Percentiles rank a stretch among this genome's conserved stretches.
Conservation (phyloP, 2,888 invertebrate species). For the Podotricha telesiphe region DNA sequence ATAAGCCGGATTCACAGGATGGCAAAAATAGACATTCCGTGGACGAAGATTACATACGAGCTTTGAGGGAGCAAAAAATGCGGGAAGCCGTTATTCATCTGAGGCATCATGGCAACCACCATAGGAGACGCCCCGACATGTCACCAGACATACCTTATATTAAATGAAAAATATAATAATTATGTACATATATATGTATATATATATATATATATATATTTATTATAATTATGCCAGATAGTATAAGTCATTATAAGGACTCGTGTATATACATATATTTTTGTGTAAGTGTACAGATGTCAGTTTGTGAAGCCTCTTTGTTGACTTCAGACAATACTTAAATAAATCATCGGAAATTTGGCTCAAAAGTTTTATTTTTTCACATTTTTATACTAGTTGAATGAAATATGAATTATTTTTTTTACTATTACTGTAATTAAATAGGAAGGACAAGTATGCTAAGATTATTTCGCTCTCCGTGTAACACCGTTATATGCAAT, state of each 20-base stretch:
- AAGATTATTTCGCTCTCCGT: no score
- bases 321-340: conserved; percentile 69
- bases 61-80: conserved; percentile 74
- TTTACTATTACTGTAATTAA: no score
- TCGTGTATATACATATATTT: conserved; percentile 67
- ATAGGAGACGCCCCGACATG: conserved; percentile 67
- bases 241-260: conserved; percentile 56
- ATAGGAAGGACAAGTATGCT: no score
- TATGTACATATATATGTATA: conserved; percentile 40
- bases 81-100: conserved; percentile 73
- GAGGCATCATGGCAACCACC: conserved; percentile 75
- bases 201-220: no score
- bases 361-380: conserved; percentile 51
- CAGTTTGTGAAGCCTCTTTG: conserved; percentile 56
- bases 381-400: conserved; percentile 13
- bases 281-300: conserved; percentile 62
- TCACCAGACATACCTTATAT: conserved; percentile 71
- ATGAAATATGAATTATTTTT: no score
- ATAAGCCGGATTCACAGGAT: conserved; percentile 54
- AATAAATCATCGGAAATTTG: conserved; percentile 56
- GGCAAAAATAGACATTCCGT: conserved; percentile 62
- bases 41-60: conserved; percentile 71
- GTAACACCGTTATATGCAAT: no score
- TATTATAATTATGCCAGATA: conserved; percentile 44
- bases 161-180: conserved; percentile 53